phyloP scores from a whole-genome alignment of 2,113 vertebrate species.

The Hystrix cristata region DNA sequence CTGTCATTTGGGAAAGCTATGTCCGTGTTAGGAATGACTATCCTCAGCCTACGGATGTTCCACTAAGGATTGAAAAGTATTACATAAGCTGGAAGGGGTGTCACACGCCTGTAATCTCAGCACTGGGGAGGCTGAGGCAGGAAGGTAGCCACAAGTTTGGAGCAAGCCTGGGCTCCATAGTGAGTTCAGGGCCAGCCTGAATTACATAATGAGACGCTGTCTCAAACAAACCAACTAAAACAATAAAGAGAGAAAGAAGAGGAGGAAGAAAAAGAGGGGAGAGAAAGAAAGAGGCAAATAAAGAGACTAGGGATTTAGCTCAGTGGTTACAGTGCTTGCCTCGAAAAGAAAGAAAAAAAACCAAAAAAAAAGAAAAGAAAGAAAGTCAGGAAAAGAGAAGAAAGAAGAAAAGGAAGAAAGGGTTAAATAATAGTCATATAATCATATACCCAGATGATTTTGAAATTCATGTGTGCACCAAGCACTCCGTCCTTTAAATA shows the following conservation, averaged over 20 bases:
- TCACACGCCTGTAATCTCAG: background rate
- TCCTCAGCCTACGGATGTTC: background rate
- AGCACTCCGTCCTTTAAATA: background rate
- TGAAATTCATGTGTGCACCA: background rate
- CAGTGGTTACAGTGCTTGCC: too few relatives aligned
- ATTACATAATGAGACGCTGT: fast-evolving
- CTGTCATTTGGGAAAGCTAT: background rate
- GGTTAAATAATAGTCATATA: background rate
- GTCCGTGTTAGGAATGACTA: background rate
- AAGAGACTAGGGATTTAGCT: too few relatives aligned
- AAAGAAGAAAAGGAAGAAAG: background rate
- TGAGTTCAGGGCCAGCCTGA: background rate
- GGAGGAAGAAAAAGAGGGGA: fast-evolving
- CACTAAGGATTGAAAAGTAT: background rate
- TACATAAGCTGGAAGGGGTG: background rate
- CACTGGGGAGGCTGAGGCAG: background rate
- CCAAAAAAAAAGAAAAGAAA: background rate
- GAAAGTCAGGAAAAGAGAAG: too few relatives aligned
- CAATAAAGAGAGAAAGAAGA: fast-evolving
- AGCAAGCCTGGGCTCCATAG: background rate
- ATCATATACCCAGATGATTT: too few relatives aligned
- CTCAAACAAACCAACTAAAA: background rate
- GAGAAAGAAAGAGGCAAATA: background rate
- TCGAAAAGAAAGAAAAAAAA: too few relatives aligned
- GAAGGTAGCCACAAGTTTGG: background rate